Evolutionary conservation across 1,140 invertebrate genomes (phyloP).

Genomic region (Tenebrio molitor): DNA sequence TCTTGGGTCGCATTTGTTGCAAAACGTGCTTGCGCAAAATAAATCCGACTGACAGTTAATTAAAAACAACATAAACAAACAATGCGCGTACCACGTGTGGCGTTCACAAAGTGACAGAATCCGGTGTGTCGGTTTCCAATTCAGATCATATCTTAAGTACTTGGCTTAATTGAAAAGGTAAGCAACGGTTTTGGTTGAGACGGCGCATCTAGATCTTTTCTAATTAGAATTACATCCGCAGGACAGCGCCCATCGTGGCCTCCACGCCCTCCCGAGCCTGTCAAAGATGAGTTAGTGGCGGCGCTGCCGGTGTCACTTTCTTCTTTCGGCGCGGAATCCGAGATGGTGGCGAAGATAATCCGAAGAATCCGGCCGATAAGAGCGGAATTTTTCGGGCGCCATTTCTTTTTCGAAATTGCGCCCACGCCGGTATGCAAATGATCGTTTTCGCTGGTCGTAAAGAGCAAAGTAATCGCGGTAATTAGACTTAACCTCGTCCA

Average conservation of each 20-base stretch:
- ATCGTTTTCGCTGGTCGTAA: slow-evolving; percentile 14
- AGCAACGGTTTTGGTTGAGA: background rate
- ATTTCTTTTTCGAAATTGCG: background rate
- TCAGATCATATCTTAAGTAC: slow-evolving; percentile 4
- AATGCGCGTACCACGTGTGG: too few species aligned
- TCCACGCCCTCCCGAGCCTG: too few species aligned
- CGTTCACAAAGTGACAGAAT: too few species aligned
- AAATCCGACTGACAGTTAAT: background rate
- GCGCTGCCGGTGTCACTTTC: too few species aligned
- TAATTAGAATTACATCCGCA: background rate
- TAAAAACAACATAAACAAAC: background rate
- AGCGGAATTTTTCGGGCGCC: too few species aligned
- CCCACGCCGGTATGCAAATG: background rate
- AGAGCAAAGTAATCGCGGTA: slow-evolving; percentile 9
- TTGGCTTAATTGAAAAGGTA: slow-evolving; percentile 13
- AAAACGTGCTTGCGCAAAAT: background rate
- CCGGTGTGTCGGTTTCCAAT: slow-evolving; percentile 11
- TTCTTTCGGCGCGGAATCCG: background rate
- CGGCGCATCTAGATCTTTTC: slow-evolving; percentile 10
- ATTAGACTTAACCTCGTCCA: slow-evolving; percentile 32
- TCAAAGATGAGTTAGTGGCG: background rate
- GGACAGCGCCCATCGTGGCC: too few species aligned
- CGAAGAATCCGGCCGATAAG: background rate
- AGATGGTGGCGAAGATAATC: slow-evolving; percentile 4
- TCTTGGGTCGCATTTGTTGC: background rate